Percentiles rank a stretch among this genome's conserved stretches.
Evolutionary conservation across 2,888 invertebrate genomes (phyloP).

Genomic region (Selenia dentaria): DNA sequence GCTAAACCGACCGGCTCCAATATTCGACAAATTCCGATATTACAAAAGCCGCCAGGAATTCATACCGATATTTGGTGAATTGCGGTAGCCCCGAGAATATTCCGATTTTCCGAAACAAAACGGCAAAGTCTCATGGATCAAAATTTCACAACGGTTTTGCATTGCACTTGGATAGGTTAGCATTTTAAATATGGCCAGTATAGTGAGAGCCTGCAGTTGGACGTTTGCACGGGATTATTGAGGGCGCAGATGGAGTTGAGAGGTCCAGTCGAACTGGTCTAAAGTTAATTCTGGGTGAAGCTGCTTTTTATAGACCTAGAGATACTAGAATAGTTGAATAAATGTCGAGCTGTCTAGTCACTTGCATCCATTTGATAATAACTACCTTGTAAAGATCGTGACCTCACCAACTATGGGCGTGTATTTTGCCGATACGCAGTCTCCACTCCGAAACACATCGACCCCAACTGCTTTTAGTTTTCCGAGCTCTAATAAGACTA

Average conservation of each 20-base stretch:
- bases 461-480: too few relatives aligned
- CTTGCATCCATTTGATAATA: too few relatives aligned
- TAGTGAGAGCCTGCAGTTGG: slow-evolving; percentile 31
- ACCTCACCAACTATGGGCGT: too few relatives aligned
- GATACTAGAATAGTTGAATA: slow-evolving; percentile 32
- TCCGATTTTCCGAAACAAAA: slow-evolving; percentile 22
- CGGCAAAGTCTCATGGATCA: slow-evolving; percentile 39
- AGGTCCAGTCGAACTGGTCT: slow-evolving; percentile 45
- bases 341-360: too few relatives aligned
- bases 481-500: too few relatives aligned
- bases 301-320: slow-evolving; percentile 31
- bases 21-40: slow-evolving; percentile 1
- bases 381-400: too few relatives aligned
- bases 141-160: slow-evolving; percentile 55
- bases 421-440: too few relatives aligned
- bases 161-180: slow-evolving; percentile 54
- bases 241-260: slow-evolving; percentile 12
- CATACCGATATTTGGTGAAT: not conserved
- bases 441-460: too few relatives aligned
- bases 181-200: slow-evolving; percentile 55
- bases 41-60: not conserved
- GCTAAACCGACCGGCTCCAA: not conserved
- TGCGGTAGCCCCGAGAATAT: slow-evolving; percentile 1
- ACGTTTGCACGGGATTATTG: slow-evolving; percentile 14
- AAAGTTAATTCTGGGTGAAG: slow-evolving; percentile 47